phyloP scores from a whole-genome alignment of 2,888 invertebrate species.

The Morpho achilles region DNA sequence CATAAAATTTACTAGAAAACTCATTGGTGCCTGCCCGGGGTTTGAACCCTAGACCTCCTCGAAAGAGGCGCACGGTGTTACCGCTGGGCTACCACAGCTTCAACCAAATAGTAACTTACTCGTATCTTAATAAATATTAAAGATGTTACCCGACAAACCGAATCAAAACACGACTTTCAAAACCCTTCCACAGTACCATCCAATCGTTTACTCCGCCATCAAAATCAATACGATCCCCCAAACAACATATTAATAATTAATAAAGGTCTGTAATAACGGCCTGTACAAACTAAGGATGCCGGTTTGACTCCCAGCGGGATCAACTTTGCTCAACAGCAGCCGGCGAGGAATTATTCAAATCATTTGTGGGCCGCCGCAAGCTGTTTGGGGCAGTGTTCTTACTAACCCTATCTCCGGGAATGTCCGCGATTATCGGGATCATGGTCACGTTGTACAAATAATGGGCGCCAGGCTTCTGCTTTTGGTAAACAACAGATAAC shows the following conservation, averaged over 20 bases:
- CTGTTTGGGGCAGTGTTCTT: constrained; percentile 11
- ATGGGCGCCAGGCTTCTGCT: constrained; percentile 12
- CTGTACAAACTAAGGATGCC: constrained; percentile 19
- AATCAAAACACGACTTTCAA: constrained; percentile 1
- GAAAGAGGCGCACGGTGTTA: too few species aligned
- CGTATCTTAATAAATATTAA: constrained; percentile 6
- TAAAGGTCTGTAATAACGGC: constrained; percentile 24
- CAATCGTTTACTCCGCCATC: neutral
- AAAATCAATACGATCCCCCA: constrained; percentile 16
- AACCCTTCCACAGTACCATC: neutral
- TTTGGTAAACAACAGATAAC: neutral
- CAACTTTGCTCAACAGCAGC: constrained; percentile 21
- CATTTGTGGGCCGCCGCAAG: constrained; percentile 9
- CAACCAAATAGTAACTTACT: too few species aligned
- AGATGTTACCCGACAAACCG: neutral
- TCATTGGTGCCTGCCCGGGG: too few species aligned
- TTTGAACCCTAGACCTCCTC: too few species aligned
- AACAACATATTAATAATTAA: constrained; percentile 22
- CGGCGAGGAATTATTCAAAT: constrained; percentile 25
- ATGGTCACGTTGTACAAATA: constrained; percentile 17
- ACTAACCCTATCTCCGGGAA: constrained; percentile 12
- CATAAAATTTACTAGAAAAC: too few species aligned
- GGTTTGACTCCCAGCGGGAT: constrained; percentile 28
- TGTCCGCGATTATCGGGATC: constrained; percentile 18
- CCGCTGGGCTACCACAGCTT: too few species aligned